Evolutionary conservation across 2,113 vertebrate genomes (phyloP), one percentile per base, ranked within the genome.

Genomic region (Empidonax traillii): DNA sequence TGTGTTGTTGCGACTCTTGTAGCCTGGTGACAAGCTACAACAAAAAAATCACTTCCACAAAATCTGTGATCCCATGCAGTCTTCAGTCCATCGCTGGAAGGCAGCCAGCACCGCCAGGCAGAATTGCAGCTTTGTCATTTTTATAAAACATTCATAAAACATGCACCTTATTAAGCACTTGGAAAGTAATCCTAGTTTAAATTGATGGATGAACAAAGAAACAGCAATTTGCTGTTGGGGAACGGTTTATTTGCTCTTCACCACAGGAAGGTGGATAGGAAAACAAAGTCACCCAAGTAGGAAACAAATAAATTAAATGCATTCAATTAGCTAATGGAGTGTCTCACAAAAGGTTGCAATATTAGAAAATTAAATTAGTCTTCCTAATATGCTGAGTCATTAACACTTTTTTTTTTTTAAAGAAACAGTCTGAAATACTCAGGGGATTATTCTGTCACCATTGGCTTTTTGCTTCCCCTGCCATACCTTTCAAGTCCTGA

Each of bases 301-400:
- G 65, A 94, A 75, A 63, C 25, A 91, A 92, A 69, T 51, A 89
- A 80, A 83, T 80, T 59, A 81, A 93, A 93, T 87, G 68, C 61
- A 80, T 93, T 88, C 88, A 94, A 95, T 95, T 90, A 96, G 79
- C 73, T 95, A 96, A 96, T 96, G 93, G 88, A 81, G 30, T 61
- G 25, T 75, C 76, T 95, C 92, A 84, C 47, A 68, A 86, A 90
- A 83, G 68, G 56, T 63, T 86, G 52, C 52, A 16, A 65, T 84
- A 33, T 68, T 61, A 86, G 75, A 52, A 95, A 95, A 96, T 95
- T 85, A 80, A 95, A 87, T 96, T 84, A 88, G 59, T 81, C 66
- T 74, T 91, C 72, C 63, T 72, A 77, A 67, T 90, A 88, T 37
- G 56, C 51, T 91, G 27, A 92, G 51, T 80, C 47, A 78, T 93